Evolutionary conservation across 2,113 vertebrate genomes (phyloP).

Genomic region (Trinectes maculatus): DNA sequence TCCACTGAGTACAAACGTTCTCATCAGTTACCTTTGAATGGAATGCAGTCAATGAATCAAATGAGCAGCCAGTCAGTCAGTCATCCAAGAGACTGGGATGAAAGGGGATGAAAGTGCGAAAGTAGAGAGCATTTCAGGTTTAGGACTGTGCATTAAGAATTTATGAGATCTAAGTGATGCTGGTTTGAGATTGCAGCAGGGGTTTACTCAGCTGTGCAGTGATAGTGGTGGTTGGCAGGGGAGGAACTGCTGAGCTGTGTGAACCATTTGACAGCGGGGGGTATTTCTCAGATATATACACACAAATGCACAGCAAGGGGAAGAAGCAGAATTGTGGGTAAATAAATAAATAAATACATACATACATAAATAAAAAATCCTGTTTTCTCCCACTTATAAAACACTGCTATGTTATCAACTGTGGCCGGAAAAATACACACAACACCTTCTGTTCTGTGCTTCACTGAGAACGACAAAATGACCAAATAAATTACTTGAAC

Average conservation of each 20-base stretch:
- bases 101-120: constrained; percentile 7
- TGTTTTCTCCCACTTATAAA: no score
- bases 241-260: constrained; percentile 10
- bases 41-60: constrained; percentile 24
- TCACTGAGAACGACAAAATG: neutral
- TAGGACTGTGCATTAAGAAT: constrained; percentile 53
- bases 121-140: constrained; percentile 50
- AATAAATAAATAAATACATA: constrained; percentile 8
- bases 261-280: constrained; percentile 23
- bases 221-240: constrained; percentile 20
- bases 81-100: constrained; percentile 8
- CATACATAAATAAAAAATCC: no score
- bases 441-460: neutral
- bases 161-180: constrained; percentile 60
- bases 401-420: no score
- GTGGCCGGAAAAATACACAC: no score
- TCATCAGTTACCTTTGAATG: constrained; percentile 32
- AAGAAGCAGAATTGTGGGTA: neutral
- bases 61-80: constrained; percentile 2
- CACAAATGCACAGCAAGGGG: constrained; percentile 1
- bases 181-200: constrained; percentile 53
- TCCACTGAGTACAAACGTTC: constrained; percentile 13
- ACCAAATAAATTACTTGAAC: neutral
- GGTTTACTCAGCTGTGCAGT: constrained; percentile 23
- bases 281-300: constrained; percentile 15